These are phyloP conservation scores for Asteroscopus sphinx DNA, from an alignment of 2,888 invertebrate species.

Conservation along the genomic window DNA sequence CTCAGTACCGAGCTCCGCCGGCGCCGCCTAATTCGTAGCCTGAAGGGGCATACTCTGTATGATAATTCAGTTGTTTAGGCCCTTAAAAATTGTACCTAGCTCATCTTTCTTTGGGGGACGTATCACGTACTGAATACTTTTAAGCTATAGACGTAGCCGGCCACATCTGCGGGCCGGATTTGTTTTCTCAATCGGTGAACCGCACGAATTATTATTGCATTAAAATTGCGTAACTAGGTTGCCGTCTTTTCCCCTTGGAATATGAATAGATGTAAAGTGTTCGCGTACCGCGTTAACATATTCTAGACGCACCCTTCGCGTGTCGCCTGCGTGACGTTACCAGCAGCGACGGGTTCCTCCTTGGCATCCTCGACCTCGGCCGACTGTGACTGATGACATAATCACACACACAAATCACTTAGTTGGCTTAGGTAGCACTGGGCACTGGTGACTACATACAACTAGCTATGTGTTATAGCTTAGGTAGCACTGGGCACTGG, in stretches of 20 bases:
- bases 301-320: conserved; percentile 33
- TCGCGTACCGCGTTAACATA: conserved; percentile 13
- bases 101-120: too few species aligned
- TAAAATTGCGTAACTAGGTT: conserved; percentile 25
- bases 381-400: background rate
- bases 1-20: too few species aligned
- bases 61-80: too few species aligned
- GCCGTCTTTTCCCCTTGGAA: conserved; percentile 21
- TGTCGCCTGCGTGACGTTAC: conserved; percentile 1
- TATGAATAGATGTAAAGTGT: conserved; percentile 24
- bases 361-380: background rate
- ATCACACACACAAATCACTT: background rate
- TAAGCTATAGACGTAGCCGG: too few species aligned
- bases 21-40: too few species aligned
- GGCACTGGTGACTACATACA: too few species aligned
- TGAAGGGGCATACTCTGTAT: too few species aligned
- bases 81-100: too few species aligned
- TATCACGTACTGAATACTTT: too few species aligned
- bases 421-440: too few species aligned
- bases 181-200: conserved; percentile 14
- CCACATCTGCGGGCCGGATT: background rate
- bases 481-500: too few species aligned
- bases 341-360: conserved; percentile 18
- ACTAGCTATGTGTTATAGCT: too few species aligned
- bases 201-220: background rate